Evolutionary conservation across 1,140 invertebrate genomes (phyloP).

Genomic region (Cecropterus lyciades): DNA sequence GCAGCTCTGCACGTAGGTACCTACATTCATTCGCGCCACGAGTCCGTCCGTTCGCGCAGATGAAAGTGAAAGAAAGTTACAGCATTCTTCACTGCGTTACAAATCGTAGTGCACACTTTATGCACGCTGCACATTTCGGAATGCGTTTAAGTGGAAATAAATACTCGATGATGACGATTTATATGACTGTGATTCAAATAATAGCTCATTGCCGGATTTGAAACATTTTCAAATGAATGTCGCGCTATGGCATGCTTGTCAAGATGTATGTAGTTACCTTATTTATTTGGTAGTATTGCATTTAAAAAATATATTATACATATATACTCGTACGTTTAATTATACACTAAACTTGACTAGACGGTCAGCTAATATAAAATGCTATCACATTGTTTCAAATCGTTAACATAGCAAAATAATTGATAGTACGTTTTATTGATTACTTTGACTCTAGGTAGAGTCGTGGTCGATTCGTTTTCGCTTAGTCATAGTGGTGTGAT

Average conservation of each 20-base stretch:
- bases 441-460: slow-evolving; percentile 9
- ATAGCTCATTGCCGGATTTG: no score
- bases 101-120: slow-evolving; percentile 9
- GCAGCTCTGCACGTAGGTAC: slow-evolving; percentile 47
- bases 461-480: slow-evolving; percentile 12
- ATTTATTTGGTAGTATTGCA: no score
- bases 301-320: no score
- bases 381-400: slow-evolving; percentile 20
- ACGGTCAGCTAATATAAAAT: no score
- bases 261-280: no score
- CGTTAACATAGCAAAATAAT: slow-evolving; percentile 21
- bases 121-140: slow-evolving; percentile 12
- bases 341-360: no score
- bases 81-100: slow-evolving; percentile 58
- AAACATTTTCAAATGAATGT: no score
- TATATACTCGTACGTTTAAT: no score
- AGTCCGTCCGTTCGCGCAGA: slow-evolving; percentile 48
- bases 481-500: slow-evolving; percentile 13
- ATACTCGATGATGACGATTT: background rate
- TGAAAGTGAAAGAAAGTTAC: slow-evolving; percentile 78
- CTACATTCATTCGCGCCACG: slow-evolving; percentile 44
- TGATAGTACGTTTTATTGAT: slow-evolving; percentile 11
- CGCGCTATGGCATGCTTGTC: no score
- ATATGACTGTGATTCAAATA: no score
- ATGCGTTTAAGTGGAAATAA: slow-evolving; percentile 18